A percentile compares a stretch with the other conserved stretches of the same genome.
Conservation (phyloP, 2,888 invertebrate species). For the Tanytarsus gracilentus region DNA sequence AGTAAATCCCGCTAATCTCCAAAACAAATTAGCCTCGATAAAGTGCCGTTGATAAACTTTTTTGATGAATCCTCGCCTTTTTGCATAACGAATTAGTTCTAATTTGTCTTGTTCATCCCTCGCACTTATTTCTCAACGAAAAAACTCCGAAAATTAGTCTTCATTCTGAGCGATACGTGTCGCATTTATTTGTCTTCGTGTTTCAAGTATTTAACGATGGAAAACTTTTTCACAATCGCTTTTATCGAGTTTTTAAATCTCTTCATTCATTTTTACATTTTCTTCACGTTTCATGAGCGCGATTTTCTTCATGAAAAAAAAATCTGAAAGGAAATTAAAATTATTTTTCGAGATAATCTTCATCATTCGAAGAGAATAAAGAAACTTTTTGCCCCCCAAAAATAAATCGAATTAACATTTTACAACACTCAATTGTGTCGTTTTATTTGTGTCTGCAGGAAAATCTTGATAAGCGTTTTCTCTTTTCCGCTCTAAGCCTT, state of each 20-base stretch:
- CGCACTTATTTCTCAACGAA: neutral
- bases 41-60: constrained; percentile 12
- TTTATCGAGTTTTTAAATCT: constrained; percentile 11
- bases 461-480: neutral
- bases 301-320: neutral
- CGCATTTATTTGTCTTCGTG: neutral
- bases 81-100: constrained; percentile 4
- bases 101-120: constrained; percentile 5
- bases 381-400: constrained; percentile 1
- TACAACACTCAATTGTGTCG: constrained; percentile 13
- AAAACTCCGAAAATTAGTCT: neutral
- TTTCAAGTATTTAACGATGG: constrained; percentile 1
- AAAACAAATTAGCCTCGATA: constrained; percentile 13
- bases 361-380: neutral
- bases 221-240: constrained; percentile 7
- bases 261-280: neutral
- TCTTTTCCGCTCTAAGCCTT: neutral
- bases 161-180: constrained; percentile 1
- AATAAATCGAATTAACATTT: constrained; percentile 9
- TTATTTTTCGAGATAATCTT: neutral
- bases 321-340: neutral
- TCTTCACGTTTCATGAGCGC: neutral
- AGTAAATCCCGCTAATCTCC: constrained; percentile 3
- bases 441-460: constrained; percentile 1
- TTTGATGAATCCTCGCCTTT: neutral